phyloP scores from a whole-genome alignment of 2,113 vertebrate genomes.

The Carlito syrichta region DNA sequence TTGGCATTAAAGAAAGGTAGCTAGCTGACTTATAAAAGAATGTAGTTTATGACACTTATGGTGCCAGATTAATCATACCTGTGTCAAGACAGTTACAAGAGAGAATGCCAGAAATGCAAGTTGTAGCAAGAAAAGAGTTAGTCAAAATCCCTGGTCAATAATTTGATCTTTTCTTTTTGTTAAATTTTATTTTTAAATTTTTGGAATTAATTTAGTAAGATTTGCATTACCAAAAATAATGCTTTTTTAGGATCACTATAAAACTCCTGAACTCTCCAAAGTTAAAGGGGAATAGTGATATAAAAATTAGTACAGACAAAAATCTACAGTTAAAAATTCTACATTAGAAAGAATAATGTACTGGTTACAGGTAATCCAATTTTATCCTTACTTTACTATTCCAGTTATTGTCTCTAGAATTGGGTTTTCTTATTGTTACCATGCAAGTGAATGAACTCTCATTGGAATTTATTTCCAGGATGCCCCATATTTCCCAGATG shows the following conservation, averaged over 20 bases:
- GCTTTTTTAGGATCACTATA: background rate
- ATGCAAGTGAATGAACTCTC: background rate
- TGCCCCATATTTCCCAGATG: conserved; percentile 56
- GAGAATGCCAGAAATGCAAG: background rate
- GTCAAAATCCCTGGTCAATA: background rate
- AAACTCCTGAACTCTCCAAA: background rate
- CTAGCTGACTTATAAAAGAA: background rate
- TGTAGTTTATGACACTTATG: background rate
- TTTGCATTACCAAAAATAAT: background rate
- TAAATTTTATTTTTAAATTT: background rate
- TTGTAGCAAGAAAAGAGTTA: background rate
- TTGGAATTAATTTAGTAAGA: background rate
- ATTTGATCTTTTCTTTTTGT: background rate
- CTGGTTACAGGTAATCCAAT: background rate
- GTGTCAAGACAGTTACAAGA: background rate
- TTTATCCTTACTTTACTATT: conserved; percentile 4
- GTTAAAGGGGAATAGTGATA: background rate
- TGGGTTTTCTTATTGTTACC: conserved; percentile 51
- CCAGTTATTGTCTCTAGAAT: background rate
- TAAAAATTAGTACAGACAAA: background rate
- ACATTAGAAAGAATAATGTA: background rate
- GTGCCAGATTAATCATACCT: background rate
- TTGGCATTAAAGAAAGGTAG: background rate
- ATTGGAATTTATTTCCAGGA: conserved; percentile 49
- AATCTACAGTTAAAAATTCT: background rate